phyloP scores from a whole-genome alignment of 2,797 vertebrate species.

The Helicolenus hilgendorfi region DNA sequence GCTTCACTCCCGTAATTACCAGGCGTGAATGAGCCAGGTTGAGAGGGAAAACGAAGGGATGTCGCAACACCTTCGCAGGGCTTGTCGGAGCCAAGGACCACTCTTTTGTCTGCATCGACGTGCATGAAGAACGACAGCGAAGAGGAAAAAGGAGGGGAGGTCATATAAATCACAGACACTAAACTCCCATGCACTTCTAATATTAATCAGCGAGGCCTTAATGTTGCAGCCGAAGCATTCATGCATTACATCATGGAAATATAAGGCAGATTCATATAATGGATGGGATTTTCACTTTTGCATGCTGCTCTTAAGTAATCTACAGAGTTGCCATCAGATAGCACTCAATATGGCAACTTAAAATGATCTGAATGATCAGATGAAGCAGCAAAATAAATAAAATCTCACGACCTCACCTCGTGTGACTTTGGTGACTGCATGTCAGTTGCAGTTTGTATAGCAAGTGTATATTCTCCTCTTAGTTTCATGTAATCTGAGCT shows the following conservation, averaged over 20 bases:
- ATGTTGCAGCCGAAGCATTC: slow-evolving; percentile 88
- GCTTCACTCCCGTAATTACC: slow-evolving; percentile 79
- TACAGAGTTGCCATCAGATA: slow-evolving; percentile 47
- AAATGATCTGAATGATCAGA: slow-evolving; percentile 47
- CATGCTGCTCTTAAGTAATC: slow-evolving; percentile 75
- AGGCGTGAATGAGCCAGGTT: slow-evolving; percentile 85
- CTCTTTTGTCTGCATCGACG: slow-evolving; percentile 87
- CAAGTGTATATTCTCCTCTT: not conserved
- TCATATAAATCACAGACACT: slow-evolving; percentile 81
- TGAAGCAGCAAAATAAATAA: slow-evolving; percentile 60
- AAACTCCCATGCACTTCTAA: slow-evolving; percentile 76
- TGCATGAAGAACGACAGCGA: slow-evolving; percentile 71
- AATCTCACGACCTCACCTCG: not conserved
- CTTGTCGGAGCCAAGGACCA: slow-evolving; percentile 85
- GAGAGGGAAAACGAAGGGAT: slow-evolving; percentile 87
- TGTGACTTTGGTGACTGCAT: not conserved
- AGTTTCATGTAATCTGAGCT: not conserved
- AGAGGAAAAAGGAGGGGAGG: slow-evolving; percentile 75
- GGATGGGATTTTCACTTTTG: slow-evolving; percentile 64
- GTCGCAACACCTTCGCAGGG: slow-evolving; percentile 85
- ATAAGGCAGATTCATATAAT: slow-evolving; percentile 50
- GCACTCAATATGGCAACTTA: slow-evolving; percentile 43
- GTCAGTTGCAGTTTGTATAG: not conserved
- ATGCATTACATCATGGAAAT: slow-evolving; percentile 86
- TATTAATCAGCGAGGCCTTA: slow-evolving; percentile 67